Evolutionary conservation across 2,797 vertebrate species (phyloP), one percentile per base, ranked within the genome.

Genomic region (Halcyon smyrnensis): DNA sequence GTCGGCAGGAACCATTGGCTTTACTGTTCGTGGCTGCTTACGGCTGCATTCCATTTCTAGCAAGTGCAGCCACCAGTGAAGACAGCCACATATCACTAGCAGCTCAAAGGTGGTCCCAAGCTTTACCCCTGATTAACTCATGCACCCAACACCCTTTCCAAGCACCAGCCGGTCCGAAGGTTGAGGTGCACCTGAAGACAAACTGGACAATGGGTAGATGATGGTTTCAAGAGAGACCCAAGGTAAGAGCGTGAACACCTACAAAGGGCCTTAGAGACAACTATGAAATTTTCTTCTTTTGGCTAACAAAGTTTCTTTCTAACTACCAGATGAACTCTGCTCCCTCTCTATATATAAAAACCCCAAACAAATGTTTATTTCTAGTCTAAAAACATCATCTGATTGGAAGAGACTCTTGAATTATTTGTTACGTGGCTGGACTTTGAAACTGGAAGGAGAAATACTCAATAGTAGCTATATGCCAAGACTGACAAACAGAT

Each of bases 1-100:
- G 98, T 98, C 98, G 98, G 98, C 98, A 98, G 98, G 98, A 98
- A 98, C 98, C 98, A 98, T 78, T 25, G 4, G 86, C 32, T 82
- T 98, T 95, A 25, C 97, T 98, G 73, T 98, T 43, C 16, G 98
- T 98, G 98, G 98, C 96, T 73, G 88, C 93, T 81, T 63, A 62
- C 3, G 62, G 96, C 91, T 97, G 97, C 98, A 98, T 39, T 81
- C 97, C 94, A 98, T 60, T 41, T 70, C 95, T 97, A 57, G 88
- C 96, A 95, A 95, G 83, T 94, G 97, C 98, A 98, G 97, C 93
- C 95, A 63, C 43, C 43, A 76, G 41, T 8, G 46, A 92, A 94
- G 96, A 41, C 93, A 97, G 97, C 98, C 98, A 98, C 98, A 41
- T 1, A 32, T 4, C 67, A 45, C 67, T 54, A 36, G 2, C 11